Percentiles rank a stretch among this genome's conserved stretches.
Conservation (phyloP, 1,140 invertebrate species). For the Armadillidium nasatum region DNA sequence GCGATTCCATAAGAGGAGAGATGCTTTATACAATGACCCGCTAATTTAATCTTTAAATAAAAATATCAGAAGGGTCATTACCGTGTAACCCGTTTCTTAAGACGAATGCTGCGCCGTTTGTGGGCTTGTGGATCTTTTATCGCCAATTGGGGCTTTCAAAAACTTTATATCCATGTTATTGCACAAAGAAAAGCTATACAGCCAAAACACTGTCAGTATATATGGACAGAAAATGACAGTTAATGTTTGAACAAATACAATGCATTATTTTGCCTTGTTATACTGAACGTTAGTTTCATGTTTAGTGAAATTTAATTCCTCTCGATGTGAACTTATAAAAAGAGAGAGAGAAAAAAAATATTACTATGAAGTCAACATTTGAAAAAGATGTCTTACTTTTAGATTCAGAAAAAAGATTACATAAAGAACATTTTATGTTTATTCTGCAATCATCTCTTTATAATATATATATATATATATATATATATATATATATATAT, state of each 20-base stretch:
- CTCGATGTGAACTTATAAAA: too few relatives aligned
- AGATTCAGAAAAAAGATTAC: not conserved
- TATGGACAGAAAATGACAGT: not conserved
- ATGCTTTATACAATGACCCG: not conserved
- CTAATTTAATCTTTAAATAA: not conserved
- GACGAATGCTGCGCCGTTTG: not conserved
- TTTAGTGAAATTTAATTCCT: not conserved
- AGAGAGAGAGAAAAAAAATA: not conserved
- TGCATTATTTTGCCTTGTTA: not conserved
- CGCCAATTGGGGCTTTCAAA: not conserved
- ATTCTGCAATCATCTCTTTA: too few relatives aligned
- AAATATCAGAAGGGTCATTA: not conserved
- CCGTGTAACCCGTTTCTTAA: not conserved
- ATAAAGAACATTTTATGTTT: too few relatives aligned
- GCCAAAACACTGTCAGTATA: not conserved
- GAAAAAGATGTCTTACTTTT: not conserved
- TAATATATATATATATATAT: too few relatives aligned
- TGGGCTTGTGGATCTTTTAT: not conserved
- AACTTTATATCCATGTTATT: slow-evolving; percentile 6
- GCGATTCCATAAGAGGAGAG: not conserved
- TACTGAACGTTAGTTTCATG: not conserved
- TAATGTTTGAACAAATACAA: not conserved
- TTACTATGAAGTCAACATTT: too few relatives aligned
- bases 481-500: not conserved
- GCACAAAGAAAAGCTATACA: not conserved